A percentile compares a stretch with the other conserved stretches of the same genome.
These are phyloP conservation scores for Tapera naevia DNA, from an alignment of 2,797 vertebrate species.

Conservation along the genomic window DNA sequence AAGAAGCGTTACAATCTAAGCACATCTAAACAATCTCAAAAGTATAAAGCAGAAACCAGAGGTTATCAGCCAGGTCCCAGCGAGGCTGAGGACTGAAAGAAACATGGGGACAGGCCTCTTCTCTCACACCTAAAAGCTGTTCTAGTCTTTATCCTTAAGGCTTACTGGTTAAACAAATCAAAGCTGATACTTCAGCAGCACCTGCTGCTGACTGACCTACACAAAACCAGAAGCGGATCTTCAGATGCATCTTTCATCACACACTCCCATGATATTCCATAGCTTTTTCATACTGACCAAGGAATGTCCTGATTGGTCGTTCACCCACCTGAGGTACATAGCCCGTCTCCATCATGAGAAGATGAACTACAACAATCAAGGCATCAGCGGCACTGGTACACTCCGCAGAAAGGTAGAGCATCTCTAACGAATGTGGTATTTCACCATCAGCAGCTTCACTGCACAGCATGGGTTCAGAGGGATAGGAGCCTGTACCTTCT, in stretches of 20 bases:
- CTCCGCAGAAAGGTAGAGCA: slow-evolving; percentile 81
- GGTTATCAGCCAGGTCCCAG: background rate
- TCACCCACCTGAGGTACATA: slow-evolving; percentile 85
- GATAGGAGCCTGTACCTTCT: slow-evolving; percentile 58
- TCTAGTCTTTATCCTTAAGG: background rate
- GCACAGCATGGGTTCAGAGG: slow-evolving; percentile 90
- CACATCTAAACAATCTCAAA: background rate
- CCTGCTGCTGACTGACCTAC: background rate
- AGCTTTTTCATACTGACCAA: background rate
- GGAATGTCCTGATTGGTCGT: background rate
- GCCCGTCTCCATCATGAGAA: slow-evolving; percentile 93
- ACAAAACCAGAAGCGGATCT: background rate
- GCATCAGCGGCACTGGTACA: slow-evolving; percentile 80
- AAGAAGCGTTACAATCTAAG: background rate
- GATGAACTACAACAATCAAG: slow-evolving; percentile 83
- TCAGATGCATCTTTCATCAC: background rate
- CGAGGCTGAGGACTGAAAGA: background rate
- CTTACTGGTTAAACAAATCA: background rate
- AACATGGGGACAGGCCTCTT: background rate
- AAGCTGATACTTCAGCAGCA: background rate
- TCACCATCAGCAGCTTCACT: slow-evolving; percentile 85
- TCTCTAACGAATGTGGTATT: slow-evolving; percentile 88
- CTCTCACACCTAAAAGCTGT: background rate
- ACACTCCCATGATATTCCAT: background rate
- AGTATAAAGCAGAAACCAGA: background rate